phyloP scores from a whole-genome alignment of 2,888 invertebrate genomes.

The Ormyrus thymus region DNA sequence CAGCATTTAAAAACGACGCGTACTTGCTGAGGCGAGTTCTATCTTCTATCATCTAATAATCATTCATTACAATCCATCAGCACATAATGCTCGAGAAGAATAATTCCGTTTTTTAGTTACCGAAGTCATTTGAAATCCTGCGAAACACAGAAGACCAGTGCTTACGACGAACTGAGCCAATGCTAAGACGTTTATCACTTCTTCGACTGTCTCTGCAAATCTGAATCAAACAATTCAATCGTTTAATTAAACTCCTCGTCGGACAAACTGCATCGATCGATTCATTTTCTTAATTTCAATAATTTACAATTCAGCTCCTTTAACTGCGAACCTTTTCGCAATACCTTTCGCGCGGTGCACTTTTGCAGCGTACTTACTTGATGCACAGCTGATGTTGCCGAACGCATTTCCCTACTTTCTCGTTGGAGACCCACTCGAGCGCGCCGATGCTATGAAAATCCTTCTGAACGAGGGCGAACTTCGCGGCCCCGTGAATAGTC shows the following conservation, averaged over 20 bases:
- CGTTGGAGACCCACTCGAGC: slow-evolving; percentile 51
- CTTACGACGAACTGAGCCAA: slow-evolving; percentile 68
- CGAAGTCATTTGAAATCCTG: slow-evolving; percentile 68
- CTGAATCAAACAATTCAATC: slow-evolving; percentile 57
- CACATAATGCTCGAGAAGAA: neutral
- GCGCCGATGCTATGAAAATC: slow-evolving; percentile 59
- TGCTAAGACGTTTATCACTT: slow-evolving; percentile 65
- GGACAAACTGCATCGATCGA: too few relatives aligned
- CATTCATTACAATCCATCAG: slow-evolving; percentile 4
- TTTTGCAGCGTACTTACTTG: slow-evolving; percentile 56
- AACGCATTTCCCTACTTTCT: slow-evolving; percentile 58
- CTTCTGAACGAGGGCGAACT: slow-evolving; percentile 64
- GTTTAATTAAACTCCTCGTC: neutral
- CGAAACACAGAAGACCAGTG: slow-evolving; percentile 67
- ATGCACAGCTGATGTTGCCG: slow-evolving; percentile 67
- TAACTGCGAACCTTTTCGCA: too few relatives aligned
- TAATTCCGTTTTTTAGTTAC: slow-evolving; percentile 54
- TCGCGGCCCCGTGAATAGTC: slow-evolving; percentile 67
- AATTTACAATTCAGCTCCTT: too few relatives aligned
- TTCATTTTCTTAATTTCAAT: too few relatives aligned
- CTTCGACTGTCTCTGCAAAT: slow-evolving; percentile 66
- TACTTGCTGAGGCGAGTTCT: slow-evolving; percentile 62
- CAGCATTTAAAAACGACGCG: slow-evolving; percentile 63
- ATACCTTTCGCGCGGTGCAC: too few relatives aligned
- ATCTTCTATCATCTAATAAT: slow-evolving; percentile 47